Evolutionary conservation across 2,888 invertebrate genomes (phyloP), one percentile per base, ranked within the genome.

Genomic region (Chymomyza fuscimana): DNA sequence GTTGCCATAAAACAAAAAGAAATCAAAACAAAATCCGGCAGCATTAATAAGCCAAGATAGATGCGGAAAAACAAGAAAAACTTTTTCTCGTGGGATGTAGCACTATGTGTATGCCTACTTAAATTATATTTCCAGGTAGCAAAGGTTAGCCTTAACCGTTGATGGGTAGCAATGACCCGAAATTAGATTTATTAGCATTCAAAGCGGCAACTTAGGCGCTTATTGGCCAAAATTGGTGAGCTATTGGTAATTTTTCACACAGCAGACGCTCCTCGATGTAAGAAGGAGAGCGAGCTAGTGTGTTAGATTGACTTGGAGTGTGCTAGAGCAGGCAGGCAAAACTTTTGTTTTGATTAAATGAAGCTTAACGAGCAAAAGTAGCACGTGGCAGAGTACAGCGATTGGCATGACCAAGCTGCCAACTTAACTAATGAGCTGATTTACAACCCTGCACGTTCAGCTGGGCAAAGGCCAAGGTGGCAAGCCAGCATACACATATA

Each of bases 311-410:
- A 19, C 32, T 32, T 4, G 16, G 4, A 5, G 46, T 50, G n/a
- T 12, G 16, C 56, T 19, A 12, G 22, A 22, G 16, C n/a, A 58
- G 65, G 60, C 59, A 65, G 72, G 71, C 73, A 78, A 73, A 82
- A 83, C 76, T 89, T 81, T 89, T 89, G 88, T 86, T 89, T 89
- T 90, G 88, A 90, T 89, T 89, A 90, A 89, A 89, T 87, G 88
- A 82, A 81, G 90, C 90, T 89, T 89, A 87, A 84, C 86, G 78
- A 84, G 80, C 72, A 69, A 72, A 64, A 22, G 22, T 58, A 68
- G 58, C 61, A 74, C 68, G 69, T 73, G 65, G 66, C 69, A 36
- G 5, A 15, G 40, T n/a, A 5, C 25, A 62, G 29, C 36, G 15
- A 32, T 15, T 40, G 70, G 69, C 62, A 67, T 63, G 63, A 59